phyloP scores from a whole-genome alignment of 2,888 invertebrate genomes.

The Mesorhabditis sp. region DNA sequence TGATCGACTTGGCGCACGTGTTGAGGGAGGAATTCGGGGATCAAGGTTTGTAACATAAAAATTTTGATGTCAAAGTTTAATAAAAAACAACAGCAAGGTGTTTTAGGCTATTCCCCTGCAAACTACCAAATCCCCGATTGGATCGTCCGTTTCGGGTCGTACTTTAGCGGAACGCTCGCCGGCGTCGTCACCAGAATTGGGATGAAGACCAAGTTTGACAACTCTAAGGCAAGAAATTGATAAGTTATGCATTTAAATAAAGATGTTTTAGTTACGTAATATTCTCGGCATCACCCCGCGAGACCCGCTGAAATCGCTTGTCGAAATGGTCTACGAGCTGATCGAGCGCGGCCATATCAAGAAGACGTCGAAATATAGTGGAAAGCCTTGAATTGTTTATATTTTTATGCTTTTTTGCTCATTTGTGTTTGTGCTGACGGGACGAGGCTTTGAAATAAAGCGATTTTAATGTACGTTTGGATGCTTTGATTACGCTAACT shows the following conservation, averaged over 20 bases:
- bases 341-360: conserved; percentile 60
- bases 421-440: no score
- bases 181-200: neutral
- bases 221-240: neutral
- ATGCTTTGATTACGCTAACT: no score
- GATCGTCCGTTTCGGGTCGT: neutral
- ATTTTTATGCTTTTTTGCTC: no score
- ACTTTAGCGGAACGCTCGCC: neutral
- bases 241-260: no score
- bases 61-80: no score
- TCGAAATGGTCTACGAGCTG: conserved; percentile 63
- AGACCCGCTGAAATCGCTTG: conserved; percentile 60
- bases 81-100: no score
- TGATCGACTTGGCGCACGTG: no score
- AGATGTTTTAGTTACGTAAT: conserved; percentile 59
- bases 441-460: no score
- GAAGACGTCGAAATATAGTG: neutral
- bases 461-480: no score
- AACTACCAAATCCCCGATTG: neutral
- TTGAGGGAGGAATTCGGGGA: no score
- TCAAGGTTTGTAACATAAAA: no score
- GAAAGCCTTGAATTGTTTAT: neutral
- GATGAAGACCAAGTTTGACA: neutral
- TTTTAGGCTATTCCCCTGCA: neutral
- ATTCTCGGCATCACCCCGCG: conserved; percentile 60